A percentile compares a stretch with the other conserved stretches of the same genome.
These are phyloP conservation scores for Phenacoccus solenopsis DNA, from an alignment of 1,140 invertebrate genomes.

Conservation along the genomic window DNA sequence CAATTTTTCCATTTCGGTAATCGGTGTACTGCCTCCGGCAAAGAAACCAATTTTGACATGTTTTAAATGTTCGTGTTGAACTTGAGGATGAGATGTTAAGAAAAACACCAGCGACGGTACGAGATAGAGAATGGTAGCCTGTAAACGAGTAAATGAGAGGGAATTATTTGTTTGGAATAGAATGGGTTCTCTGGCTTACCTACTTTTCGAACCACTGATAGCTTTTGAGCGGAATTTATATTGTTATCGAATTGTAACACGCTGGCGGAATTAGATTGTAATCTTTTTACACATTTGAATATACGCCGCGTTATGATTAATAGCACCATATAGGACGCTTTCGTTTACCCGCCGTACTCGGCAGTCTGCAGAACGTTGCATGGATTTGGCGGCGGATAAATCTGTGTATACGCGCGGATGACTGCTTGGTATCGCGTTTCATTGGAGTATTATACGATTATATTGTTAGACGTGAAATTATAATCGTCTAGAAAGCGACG, in stretches of 20 bases:
- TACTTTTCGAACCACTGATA: not conserved
- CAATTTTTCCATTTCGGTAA: slow-evolving; percentile 39
- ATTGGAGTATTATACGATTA: not conserved
- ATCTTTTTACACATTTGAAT: slow-evolving; percentile 3
- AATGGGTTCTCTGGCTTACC: too few relatives aligned
- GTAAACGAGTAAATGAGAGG: not conserved
- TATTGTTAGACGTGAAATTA: not conserved
- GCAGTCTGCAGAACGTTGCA: too few relatives aligned
- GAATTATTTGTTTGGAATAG: slow-evolving; percentile 13
- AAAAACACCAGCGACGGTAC: slow-evolving; percentile 48
- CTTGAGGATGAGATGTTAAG: slow-evolving; percentile 45
- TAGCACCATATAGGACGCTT: not conserved
- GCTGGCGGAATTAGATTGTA: not conserved
- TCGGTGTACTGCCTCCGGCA: slow-evolving; percentile 57
- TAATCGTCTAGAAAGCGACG: not conserved
- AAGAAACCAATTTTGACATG: slow-evolving; percentile 40
- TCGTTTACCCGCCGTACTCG: too few relatives aligned
- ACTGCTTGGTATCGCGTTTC: not conserved
- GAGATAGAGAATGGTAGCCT: slow-evolving; percentile 44
- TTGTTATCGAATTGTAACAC: not conserved
- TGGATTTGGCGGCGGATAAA: not conserved
- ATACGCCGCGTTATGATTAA: not conserved
- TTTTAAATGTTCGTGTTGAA: slow-evolving; percentile 44
- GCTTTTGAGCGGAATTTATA: not conserved
- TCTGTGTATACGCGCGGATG: not conserved